A percentile compares a stretch with the other conserved stretches of the same genome.
These are phyloP conservation scores for Mystacides longicornis DNA, from an alignment of 2,888 invertebrate species.

Conservation along the genomic window DNA sequence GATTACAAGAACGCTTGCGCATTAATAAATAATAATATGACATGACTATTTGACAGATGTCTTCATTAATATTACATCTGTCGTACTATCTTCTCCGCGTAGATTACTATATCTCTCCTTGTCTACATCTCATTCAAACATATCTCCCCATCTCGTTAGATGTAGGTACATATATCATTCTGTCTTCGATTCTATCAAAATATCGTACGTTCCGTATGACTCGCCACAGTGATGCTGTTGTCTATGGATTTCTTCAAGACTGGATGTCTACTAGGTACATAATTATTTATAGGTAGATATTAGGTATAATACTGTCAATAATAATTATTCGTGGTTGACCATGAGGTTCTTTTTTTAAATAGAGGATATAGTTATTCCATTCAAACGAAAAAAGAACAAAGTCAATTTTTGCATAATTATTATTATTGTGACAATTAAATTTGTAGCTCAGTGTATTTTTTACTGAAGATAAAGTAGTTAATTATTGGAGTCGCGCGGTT, in stretches of 20 bases:
- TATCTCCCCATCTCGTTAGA: background rate
- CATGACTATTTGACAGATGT: conserved; percentile 11
- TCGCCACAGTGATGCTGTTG: background rate
- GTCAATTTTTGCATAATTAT: too few relatives aligned
- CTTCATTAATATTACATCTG: conserved; percentile 14
- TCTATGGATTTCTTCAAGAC: background rate
- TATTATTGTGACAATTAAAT: too few relatives aligned
- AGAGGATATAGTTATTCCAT: too few relatives aligned
- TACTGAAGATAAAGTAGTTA: too few relatives aligned
- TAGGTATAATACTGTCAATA: too few relatives aligned
- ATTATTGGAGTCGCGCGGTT: too few relatives aligned
- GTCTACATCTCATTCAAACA: background rate
- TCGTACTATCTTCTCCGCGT: background rate
- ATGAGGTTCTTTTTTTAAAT: too few relatives aligned
- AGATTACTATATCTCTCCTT: background rate
- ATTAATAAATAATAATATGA: background rate
- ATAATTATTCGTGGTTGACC: too few relatives aligned
- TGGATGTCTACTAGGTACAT: too few relatives aligned
- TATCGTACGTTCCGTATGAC: background rate
- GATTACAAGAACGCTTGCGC: background rate
- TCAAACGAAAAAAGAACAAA: too few relatives aligned
- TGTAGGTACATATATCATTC: background rate
- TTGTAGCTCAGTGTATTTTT: too few relatives aligned
- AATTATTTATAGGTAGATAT: too few relatives aligned
- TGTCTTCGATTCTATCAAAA: background rate